Evolutionary conservation across 2,113 vertebrate genomes (phyloP).

Genomic region (Rhinolophus sinicus): DNA sequence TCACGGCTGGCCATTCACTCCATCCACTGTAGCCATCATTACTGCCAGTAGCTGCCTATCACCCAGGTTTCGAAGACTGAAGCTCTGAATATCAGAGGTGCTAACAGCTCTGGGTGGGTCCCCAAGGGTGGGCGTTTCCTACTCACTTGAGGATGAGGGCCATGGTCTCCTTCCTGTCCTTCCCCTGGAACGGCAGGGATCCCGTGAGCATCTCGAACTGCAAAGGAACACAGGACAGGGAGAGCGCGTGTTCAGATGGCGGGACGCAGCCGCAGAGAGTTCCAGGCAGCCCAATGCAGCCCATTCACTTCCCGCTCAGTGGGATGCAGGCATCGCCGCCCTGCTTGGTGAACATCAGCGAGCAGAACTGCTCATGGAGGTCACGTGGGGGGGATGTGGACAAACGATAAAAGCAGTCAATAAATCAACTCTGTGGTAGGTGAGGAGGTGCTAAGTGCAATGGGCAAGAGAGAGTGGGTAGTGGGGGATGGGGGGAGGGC

Average conservation of each 20-base stretch:
- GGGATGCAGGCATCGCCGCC: too few species aligned
- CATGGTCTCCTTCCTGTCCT: slow-evolving; percentile 99
- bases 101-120: fast-evolving
- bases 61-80: fast-evolving
- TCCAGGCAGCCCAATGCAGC: too few species aligned
- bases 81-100: neutral
- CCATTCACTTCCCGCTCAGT: too few species aligned
- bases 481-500: fast-evolving
- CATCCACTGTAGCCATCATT: fast-evolving
- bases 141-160: slow-evolving; percentile 98
- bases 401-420: fast-evolving
- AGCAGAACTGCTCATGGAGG: fast-evolving
- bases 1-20: fast-evolving
- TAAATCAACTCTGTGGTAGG: fast-evolving
- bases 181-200: slow-evolving; percentile 97
- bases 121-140: neutral
- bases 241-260: neutral
- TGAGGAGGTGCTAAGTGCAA: fast-evolving
- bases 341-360: fast-evolving
- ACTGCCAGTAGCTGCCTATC: fast-evolving
- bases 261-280: neutral
- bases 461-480: too few species aligned
- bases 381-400: fast-evolving
- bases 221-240: slow-evolving; percentile 47
- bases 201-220: slow-evolving; percentile 99